phyloP scores from a whole-genome alignment of 2,113 vertebrate genomes.

The Amazona vittata region DNA sequence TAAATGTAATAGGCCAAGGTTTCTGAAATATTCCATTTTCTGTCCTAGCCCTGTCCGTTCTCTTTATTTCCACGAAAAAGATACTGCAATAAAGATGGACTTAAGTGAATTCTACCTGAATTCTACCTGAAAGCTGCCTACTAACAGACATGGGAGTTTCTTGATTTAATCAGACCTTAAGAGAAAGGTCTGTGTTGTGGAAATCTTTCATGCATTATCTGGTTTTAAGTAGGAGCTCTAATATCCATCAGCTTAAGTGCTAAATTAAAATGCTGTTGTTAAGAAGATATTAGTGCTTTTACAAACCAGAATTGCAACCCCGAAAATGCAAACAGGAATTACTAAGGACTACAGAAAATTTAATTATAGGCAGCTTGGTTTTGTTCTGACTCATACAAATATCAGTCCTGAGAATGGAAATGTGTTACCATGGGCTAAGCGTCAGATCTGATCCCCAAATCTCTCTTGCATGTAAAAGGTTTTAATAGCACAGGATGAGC shows the following conservation, averaged over 20 bases:
- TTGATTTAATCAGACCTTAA: neutral
- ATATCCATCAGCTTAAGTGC: neutral
- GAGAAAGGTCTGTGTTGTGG: neutral
- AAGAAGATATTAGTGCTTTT: neutral
- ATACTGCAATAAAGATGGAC: neutral
- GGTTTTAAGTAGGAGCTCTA: constrained; percentile 14
- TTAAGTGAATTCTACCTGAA: neutral
- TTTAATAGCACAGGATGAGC: neutral
- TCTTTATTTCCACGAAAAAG: neutral
- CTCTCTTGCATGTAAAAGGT: neutral
- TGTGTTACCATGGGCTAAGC: neutral
- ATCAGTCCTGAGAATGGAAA: neutral
- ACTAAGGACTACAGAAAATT: neutral
- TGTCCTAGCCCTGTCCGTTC: neutral
- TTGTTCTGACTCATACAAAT: neutral
- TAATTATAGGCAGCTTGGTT: neutral
- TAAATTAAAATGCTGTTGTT: neutral
- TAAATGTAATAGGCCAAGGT: neutral
- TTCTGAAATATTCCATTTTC: neutral
- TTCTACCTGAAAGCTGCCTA: neutral
- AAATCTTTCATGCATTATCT: neutral
- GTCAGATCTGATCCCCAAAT: neutral
- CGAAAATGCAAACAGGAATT: neutral
- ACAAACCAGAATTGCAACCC: neutral
- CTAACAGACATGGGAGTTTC: neutral